A percentile compares a stretch with the other conserved stretches of the same genome.
Conservation (phyloP, 2,888 invertebrate genomes). For the Pseudoips prasinana region DNA sequence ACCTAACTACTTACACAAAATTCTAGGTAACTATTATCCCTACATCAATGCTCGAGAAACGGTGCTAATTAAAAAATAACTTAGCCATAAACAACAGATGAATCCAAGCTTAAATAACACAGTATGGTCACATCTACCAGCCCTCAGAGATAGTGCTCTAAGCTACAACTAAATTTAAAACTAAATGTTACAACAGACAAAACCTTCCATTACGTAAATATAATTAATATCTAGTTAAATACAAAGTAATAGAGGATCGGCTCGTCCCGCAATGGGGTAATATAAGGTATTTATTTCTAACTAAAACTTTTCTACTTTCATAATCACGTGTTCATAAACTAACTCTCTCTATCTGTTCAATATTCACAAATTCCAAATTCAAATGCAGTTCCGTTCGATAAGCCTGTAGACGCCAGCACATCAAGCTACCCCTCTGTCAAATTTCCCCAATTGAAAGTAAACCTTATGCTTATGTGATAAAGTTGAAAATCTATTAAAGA, state of each 20-base stretch:
- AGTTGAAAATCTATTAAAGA: too few relatives aligned
- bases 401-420: too few relatives aligned
- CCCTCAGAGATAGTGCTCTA: constrained; percentile 61
- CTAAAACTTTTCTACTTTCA: too few relatives aligned
- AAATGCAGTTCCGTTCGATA: too few relatives aligned
- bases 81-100: constrained; percentile 30
- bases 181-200: constrained; percentile 56
- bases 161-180: constrained; percentile 53
- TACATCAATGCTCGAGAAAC: constrained; percentile 23
- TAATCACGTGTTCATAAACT: too few relatives aligned
- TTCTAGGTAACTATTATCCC: constrained; percentile 31
- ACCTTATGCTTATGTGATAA: too few relatives aligned
- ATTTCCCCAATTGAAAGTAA: too few relatives aligned
- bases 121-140: constrained; percentile 77
- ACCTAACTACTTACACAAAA: constrained; percentile 26
- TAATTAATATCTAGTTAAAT: constrained; percentile 18
- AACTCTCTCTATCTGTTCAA: too few relatives aligned
- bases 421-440: too few relatives aligned
- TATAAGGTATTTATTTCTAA: constrained; percentile 1
- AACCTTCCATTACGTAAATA: constrained; percentile 31
- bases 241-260: constrained; percentile 17
- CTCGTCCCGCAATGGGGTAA: constrained; percentile 4
- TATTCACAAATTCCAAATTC: too few relatives aligned
- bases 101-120: constrained; percentile 28
- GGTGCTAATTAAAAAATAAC: constrained; percentile 16